Base-by-base conservation (phyloP, 1,140 invertebrate genomes). In the Ceratosolen fusciceps region DNA sequence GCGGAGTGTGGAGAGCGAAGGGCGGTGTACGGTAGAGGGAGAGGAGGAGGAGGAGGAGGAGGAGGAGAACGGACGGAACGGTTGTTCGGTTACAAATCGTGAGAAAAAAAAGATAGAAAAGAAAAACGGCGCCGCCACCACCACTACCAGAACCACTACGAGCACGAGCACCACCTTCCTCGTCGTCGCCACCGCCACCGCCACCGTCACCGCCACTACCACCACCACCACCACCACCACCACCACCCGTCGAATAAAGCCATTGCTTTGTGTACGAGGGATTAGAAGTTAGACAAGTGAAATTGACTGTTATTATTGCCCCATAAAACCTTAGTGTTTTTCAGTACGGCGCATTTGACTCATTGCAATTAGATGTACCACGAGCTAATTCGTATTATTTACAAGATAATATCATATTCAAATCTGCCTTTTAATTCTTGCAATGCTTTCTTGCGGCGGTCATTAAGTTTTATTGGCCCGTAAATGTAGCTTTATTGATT, bases 211-310 rank as follows among this genome's bases (percentile, higher is more conserved):
- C n/a, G n/a, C n/a, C n/a, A n/a, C n/a, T n/a, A n/a, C n/a, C n/a
- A n/a, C n/a, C n/a, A n/a, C n/a, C n/a, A n/a, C n/a, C n/a, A n/a
- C n/a, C n/a, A n/a, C n/a, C 5, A 43, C 39, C 5, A 43, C 39
- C 5, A 43, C 39, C 58, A 9, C n/a, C 29, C 9, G 12, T 34
- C 43, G 75, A 70, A 77, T 70, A 39, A 71, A 77, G 75, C 21
- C 39, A 58, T 71, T 29, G 70, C 34, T 70, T 71, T 47, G 26
- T 31, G 8, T 19, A 31, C 9, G 37, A 21, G 47, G 49, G 24
- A 71, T 77, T 77, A 77, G 75, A 58, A 67, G 47, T 62, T 43
- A 16, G 67, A 56, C 47, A 37, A 70, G 67, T 71, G 19, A 71
- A 77, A 77, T 71, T 54, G 29, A 21, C 75, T 43, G 65, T 70